Base-by-base conservation (phyloP, 1,140 invertebrate species). In the Bombus impatiens region DNA sequence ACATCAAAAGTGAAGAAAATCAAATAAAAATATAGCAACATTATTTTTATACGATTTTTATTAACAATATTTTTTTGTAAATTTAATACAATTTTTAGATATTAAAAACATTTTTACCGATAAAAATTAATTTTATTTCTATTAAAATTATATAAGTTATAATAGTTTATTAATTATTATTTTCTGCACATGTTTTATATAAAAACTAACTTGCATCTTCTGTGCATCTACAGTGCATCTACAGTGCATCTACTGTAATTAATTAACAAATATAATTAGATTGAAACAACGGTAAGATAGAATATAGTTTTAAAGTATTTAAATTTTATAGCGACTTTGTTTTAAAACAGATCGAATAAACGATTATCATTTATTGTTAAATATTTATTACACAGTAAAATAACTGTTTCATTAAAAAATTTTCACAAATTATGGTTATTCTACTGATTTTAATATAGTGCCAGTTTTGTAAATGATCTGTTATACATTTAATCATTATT, bases 31-130 rank as follows among this genome's bases (percentile, higher is more conserved):
- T 40, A 5, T 1, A 72, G 22, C 32, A 47, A 75, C 10, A 35
- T 44, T 9, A 18, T 35, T 53, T 62, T 42, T 40, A 32, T 35
- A 32, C 3, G 37, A 40, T 40, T 85, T 81, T 74, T 85, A 83
- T 37, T 76, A 44, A 42, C 8, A 47, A 44, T 53, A 32, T 65
- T 40, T 70, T 25, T 40, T 76, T 82, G 47, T n/a, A 76, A 82
- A 42, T 72, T 59, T 32, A n/a, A 57, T 65, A 74, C 22, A 82
- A 10, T 10, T 75, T 44, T n/a, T 42, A 28, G 3, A 70, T 35
- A 71, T 13, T 40, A 53, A 78, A 68, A 68, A 78, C 3, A 40
- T 32, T 32, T 47, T 68, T 65, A 65, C 8, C 15, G 35, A n/a
- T 5, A n/a, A 32, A 32, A 42, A 35, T 65, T 28, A 42, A 12